Base-by-base conservation (phyloP, 2,113 vertebrate species). In the Cephalopholis sonnerati region DNA sequence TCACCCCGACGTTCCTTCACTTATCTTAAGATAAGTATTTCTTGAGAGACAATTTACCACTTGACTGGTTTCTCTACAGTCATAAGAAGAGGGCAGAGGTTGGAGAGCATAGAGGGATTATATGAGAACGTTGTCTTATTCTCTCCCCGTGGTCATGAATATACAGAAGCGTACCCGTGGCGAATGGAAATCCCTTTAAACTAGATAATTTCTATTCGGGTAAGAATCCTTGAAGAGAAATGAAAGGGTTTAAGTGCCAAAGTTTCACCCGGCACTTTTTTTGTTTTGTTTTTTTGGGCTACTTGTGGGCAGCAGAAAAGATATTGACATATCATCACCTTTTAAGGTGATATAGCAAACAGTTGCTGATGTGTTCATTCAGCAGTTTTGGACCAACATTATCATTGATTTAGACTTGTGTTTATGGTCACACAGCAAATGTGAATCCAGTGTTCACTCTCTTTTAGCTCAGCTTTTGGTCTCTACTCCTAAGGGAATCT, bases 11-110 rank as follows among this genome's bases (percentile, higher is more conserved):
- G 59, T 69, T 80, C 55, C 65, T 48, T 48, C 53, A 39, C 41
- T 58, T 68, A 22, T 67, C 62, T 70, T 57, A 22, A 51, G 72
- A 86, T 87, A 77, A 79, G n/a, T 36, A 29, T 83, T 76, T 74
- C 69, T 77, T 74, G 27, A 82, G 44, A 89, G 80, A 81, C 74
- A 82, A 86, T 88, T 88, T 88, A 55, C 54, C 27, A 70, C 83
- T 59, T 79, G 55, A 91, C 59, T 67, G 72, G 29, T 41, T 83
- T 73, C 48, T 81, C 55, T 44, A 20, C 61, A 69, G 71, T 39
- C 32, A 64, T 20, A 29, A 75, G 61, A 70, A 48, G 48, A 77
- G 32, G 71, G 62, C 79, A 55, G 50, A 29, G 70, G 25, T 63
- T 65, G 58, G 27, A 59, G 44, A n/a, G 36, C 25, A 77, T 24